These are phyloP conservation scores for Microcaecilia unicolor DNA, from an alignment of 2,797 vertebrate species.

Conservation along the genomic window DNA sequence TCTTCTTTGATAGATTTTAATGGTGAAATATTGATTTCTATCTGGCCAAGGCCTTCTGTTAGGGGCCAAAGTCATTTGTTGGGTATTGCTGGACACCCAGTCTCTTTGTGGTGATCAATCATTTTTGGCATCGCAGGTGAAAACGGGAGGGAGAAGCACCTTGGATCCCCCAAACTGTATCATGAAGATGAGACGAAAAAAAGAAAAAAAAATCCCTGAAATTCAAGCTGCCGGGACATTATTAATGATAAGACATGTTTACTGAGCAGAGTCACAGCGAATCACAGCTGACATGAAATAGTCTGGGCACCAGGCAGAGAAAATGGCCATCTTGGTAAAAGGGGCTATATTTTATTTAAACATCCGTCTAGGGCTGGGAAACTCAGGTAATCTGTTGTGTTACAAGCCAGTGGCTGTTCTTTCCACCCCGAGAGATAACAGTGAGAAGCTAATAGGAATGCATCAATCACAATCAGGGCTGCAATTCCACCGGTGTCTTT, in stretches of 20 bases:
- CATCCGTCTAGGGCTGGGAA: slow-evolving; percentile 69
- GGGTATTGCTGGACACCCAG: slow-evolving; percentile 82
- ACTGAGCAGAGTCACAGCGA: slow-evolving; percentile 75
- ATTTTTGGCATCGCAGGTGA: slow-evolving; percentile 76
- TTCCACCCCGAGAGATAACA: slow-evolving; percentile 77
- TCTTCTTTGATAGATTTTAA: slow-evolving; percentile 92
- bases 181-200: too few relatives aligned
- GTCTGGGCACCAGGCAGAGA: slow-evolving; percentile 57
- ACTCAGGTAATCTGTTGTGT: slow-evolving; percentile 91
- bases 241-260: slow-evolving; percentile 88
- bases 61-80: slow-evolving; percentile 92
- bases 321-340: slow-evolving; percentile 83
- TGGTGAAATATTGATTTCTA: slow-evolving; percentile 97
- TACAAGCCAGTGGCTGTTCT: slow-evolving; percentile 86
- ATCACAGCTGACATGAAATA: slow-evolving; percentile 78
- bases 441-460: slow-evolving; percentile 74
- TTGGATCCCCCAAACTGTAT: slow-evolving; percentile 55
- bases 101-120: slow-evolving; percentile 76
- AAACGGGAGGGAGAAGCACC: slow-evolving; percentile 59
- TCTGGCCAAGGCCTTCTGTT: slow-evolving; percentile 89
- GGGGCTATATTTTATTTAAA: slow-evolving; percentile 87
- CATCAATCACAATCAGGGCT: slow-evolving; percentile 88
- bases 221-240: slow-evolving; percentile 67
- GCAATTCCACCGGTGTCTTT: slow-evolving; percentile 71
- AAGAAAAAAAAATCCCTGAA: slow-evolving; percentile 46